Evolutionary conservation across 2,113 vertebrate genomes (phyloP), one percentile per base, ranked within the genome.

Genomic region (Lophochroa leadbeateri): DNA sequence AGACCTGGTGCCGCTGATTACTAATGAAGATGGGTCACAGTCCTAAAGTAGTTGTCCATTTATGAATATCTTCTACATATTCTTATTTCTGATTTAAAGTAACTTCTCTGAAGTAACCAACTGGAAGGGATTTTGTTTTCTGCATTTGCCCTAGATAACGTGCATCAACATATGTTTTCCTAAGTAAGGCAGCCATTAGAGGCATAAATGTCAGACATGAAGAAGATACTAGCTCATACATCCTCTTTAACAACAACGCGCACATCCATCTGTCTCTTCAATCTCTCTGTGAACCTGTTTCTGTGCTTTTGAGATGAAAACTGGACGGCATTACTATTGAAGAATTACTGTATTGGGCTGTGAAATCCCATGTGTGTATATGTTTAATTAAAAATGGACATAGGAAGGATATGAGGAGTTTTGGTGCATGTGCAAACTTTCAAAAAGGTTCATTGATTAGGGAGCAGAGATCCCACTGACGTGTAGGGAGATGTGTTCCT

Each of bases 101-200:
- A 5, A 28, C 43, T 7, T 24, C n/a, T 85, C 29, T 65, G 16
- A 84, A 86, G 55, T 37, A 86, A 86, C 3, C 20, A 74, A 7
- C 7, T 55, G 24, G 57, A 80, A 69, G 9, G 14, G 19, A 50
- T 68, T 39, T 83, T 47, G 4, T 55, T 83, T 90, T 49, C 46
- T 41, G 39, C 6, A 29, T 71, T 90, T 83, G 8, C 43, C 19
- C 39, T 52, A 53, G 28, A 9, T 49, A 96, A 33, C 7, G 20
- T 80, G 37, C 49, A 79, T 86, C 35, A 75, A 25, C 33, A 64
- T 85, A 81, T 50, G 46, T 49, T 94, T 94, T 88, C 46, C 72
- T 68, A 43, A 50, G 20, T 41, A 53, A 78, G 76, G 39, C 71
- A 88, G 18, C 13, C 61, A 84, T 72, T 88, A 76, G 57, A 88